A percentile compares a stretch with the other conserved stretches of the same genome.
phyloP scores from a whole-genome alignment of 2,113 vertebrate species.

The Felis catus region DNA sequence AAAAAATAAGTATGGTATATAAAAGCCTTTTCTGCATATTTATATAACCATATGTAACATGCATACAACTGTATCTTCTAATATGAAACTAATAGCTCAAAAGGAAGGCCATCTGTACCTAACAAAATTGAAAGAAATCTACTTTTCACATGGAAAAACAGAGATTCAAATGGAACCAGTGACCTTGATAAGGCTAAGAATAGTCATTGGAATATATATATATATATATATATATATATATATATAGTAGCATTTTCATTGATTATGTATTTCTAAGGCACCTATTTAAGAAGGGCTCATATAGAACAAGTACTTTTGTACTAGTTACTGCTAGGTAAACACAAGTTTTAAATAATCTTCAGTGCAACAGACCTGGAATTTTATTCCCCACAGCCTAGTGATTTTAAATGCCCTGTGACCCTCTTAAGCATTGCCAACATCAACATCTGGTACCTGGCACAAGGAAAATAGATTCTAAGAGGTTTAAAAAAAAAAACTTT shows the following conservation, averaged over 20 bases:
- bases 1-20: not conserved
- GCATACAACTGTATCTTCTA: not conserved
- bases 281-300: constrained; percentile 41
- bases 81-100: not conserved
- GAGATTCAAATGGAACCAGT: not conserved
- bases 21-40: not conserved
- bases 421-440: constrained; percentile 81
- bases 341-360: constrained; percentile 74
- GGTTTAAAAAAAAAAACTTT: constrained; percentile 61
- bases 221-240: not conserved
- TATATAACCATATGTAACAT: not conserved
- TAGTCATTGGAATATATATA: not conserved
- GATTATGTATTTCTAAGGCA: constrained; percentile 40
- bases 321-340: constrained; percentile 66
- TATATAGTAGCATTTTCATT: constrained; percentile 59
- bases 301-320: constrained; percentile 67
- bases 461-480: constrained; percentile 78
- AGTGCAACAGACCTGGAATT: constrained; percentile 73
- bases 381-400: constrained; percentile 67
- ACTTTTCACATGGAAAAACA: constrained; percentile 50
- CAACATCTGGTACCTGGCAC: constrained; percentile 83
- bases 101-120: not conserved
- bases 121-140: constrained; percentile 16
- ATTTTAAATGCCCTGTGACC: constrained; percentile 77
- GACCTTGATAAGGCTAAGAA: not conserved